phyloP scores from a whole-genome alignment of 2,797 vertebrate genomes.

The Artibeus lituratus region DNA sequence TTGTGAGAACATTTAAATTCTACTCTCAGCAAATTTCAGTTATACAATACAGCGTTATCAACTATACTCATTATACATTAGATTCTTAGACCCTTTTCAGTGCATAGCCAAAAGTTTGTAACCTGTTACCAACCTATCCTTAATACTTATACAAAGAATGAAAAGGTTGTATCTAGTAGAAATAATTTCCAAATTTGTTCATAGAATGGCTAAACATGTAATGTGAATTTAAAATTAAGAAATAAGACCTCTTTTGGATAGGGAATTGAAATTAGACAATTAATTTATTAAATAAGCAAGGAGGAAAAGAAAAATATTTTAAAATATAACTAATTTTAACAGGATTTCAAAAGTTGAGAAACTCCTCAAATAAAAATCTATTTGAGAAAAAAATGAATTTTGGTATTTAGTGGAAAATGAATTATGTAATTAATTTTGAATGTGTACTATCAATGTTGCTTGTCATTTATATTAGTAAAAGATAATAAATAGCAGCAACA shows the following conservation, averaged over 20 bases:
- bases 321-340: neutral
- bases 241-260: neutral
- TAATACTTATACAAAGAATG: neutral
- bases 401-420: neutral
- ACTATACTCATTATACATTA: neutral
- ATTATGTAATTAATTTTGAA: neutral
- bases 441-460: neutral
- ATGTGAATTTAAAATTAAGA: neutral
- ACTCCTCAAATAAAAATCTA: neutral
- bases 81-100: neutral
- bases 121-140: neutral
- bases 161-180: neutral
- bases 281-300: slow-evolving; percentile 11
- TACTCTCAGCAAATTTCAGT: neutral
- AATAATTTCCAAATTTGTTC: neutral
- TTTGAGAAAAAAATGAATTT: neutral
- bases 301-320: neutral
- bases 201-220: neutral
- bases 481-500: neutral
- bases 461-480: neutral
- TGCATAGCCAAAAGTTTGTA: neutral
- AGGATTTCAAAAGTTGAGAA: slow-evolving; percentile 32
- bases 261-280: slow-evolving; percentile 20
- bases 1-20: neutral
- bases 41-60: neutral